Conservation (phyloP, 2,113 vertebrate genomes). For the Pomatostomus ruficeps region DNA sequence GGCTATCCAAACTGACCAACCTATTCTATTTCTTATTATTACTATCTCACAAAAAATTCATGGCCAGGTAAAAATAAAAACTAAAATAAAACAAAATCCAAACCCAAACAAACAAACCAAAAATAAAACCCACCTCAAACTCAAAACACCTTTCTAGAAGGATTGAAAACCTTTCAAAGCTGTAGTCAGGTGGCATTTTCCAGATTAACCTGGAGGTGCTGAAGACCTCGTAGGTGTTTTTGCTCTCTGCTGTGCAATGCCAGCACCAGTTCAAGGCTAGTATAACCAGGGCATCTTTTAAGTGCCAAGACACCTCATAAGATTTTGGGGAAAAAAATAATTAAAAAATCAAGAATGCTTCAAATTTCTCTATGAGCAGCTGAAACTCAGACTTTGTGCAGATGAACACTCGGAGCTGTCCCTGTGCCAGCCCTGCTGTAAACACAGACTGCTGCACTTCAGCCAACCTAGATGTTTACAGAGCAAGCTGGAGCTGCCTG, state of each 20-base stretch:
- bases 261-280: not conserved
- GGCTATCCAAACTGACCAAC: rapidly evolving
- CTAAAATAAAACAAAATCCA: not conserved
- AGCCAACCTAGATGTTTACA: not conserved
- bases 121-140: not conserved
- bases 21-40: not conserved
- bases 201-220: not conserved
- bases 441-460: not conserved
- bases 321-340: not conserved
- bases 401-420: not conserved
- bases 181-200: not conserved
- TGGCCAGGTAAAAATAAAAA: not conserved
- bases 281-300: not conserved
- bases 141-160: not conserved
- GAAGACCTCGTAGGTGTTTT: not conserved
- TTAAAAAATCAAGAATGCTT: not conserved
- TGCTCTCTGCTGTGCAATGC: not conserved
- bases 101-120: not conserved
- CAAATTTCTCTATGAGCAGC: not conserved
- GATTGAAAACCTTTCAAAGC: not conserved
- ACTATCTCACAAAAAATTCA: not conserved
- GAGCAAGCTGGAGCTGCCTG: not conserved
- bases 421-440: not conserved
- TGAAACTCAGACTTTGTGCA: not conserved
- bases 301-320: not conserved